Evolutionary conservation across 1,140 invertebrate genomes (phyloP).

Genomic region (Lethrus apterus): DNA sequence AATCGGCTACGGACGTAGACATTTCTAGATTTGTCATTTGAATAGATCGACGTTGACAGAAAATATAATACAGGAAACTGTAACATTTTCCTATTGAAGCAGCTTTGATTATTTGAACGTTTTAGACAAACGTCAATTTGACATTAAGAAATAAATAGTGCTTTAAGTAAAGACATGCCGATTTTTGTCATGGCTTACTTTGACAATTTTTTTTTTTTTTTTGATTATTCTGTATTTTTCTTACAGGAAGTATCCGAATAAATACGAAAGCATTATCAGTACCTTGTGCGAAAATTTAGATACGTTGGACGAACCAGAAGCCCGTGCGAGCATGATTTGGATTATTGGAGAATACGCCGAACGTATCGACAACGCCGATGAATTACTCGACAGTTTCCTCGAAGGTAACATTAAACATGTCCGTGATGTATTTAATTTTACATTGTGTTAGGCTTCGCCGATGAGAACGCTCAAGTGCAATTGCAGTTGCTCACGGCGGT

Average conservation of each 20-base stretch:
- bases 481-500: slow-evolving; percentile 95
- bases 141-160: too few relatives aligned
- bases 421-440: not conserved
- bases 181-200: too few relatives aligned
- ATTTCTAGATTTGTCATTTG: too few relatives aligned
- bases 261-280: slow-evolving; percentile 99
- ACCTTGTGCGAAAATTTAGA: slow-evolving; percentile 99
- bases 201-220: too few relatives aligned
- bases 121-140: too few relatives aligned
- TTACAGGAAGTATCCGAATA: slow-evolving; percentile 94
- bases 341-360: slow-evolving; percentile 99
- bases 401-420: slow-evolving; percentile 54
- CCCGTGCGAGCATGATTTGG: slow-evolving; percentile 99
- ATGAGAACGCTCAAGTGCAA: slow-evolving; percentile 99
- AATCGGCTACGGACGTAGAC: too few relatives aligned
- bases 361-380: slow-evolving; percentile 98
- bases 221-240: not conserved
- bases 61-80: too few relatives aligned
- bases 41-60: too few relatives aligned
- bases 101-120: slow-evolving; percentile 6
- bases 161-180: too few relatives aligned
- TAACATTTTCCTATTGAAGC: too few relatives aligned
- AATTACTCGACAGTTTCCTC: slow-evolving; percentile 94
- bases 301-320: slow-evolving; percentile 98
- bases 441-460: slow-evolving; percentile 70